These are phyloP conservation scores for Halocynthia aurantium DNA, from an alignment of 23 tunicate genomes.

Conservation along the genomic window DNA sequence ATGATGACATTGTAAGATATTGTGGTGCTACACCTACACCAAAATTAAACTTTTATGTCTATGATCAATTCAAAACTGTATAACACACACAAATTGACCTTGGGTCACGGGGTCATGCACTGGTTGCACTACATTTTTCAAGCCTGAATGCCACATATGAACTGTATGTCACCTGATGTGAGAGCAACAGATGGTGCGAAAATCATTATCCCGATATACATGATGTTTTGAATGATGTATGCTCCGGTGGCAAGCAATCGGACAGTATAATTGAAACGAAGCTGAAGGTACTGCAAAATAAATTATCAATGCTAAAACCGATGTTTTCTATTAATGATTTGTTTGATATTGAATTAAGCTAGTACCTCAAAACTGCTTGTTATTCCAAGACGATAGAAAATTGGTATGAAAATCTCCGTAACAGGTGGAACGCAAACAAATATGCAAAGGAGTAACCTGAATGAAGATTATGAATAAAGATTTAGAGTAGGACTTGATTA, in stretches of 20 bases:
- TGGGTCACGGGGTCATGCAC: no score
- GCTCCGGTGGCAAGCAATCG: slow-evolving; percentile 19
- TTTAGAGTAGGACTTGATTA: no score
- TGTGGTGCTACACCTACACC: no score
- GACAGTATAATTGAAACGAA: slow-evolving; percentile 20
- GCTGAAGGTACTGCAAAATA: slow-evolving; percentile 21
- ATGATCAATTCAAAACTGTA: no score
- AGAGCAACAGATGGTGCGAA: slow-evolving; percentile 18
- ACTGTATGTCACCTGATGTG: background rate
- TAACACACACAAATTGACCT: no score
- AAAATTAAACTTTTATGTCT: no score
- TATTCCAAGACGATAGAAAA: slow-evolving; percentile 27
- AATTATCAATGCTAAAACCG: slow-evolving; percentile 11
- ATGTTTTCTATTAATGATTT: slow-evolving; percentile 28
- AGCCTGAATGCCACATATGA: background rate
- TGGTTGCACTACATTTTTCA: no score
- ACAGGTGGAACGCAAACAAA: slow-evolving; percentile 15
- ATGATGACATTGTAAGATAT: no score
- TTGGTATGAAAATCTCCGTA: slow-evolving; percentile 25
- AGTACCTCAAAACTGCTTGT: slow-evolving; percentile 25
- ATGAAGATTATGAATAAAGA: background rate
- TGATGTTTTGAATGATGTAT: slow-evolving; percentile 16
- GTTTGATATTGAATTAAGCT: background rate
- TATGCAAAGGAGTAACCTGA: slow-evolving; percentile 11
- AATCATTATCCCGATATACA: slow-evolving; percentile 27